These are phyloP conservation scores for Epicampocera succincta DNA, from an alignment of 2,888 invertebrate species.

Conservation along the genomic window DNA sequence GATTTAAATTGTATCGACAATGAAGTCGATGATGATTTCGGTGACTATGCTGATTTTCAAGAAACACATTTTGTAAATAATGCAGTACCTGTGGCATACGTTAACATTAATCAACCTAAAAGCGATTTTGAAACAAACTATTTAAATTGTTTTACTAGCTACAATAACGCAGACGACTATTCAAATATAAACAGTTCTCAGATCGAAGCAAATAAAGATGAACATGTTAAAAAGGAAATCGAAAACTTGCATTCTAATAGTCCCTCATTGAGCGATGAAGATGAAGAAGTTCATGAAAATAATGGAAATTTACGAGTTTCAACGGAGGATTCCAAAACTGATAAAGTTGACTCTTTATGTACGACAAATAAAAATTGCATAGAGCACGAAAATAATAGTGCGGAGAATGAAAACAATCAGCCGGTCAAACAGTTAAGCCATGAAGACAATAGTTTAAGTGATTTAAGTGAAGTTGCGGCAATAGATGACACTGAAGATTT, in stretches of 20 bases:
- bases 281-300: background rate
- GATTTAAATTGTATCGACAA: slow-evolving; percentile 71
- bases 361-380: background rate
- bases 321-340: slow-evolving; percentile 15
- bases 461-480: slow-evolving; percentile 8
- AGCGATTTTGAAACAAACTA: slow-evolving; percentile 22
- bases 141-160: slow-evolving; percentile 7
- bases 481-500: slow-evolving; percentile 73
- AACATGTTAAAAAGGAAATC: background rate
- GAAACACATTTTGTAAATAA: slow-evolving; percentile 54
- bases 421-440: background rate
- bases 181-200: background rate
- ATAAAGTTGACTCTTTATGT: background rate
- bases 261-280: background rate
- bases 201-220: background rate
- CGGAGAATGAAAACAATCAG: background rate
- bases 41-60: slow-evolving; percentile 73
- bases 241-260: background rate
- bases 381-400: background rate
- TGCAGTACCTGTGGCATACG: slow-evolving; percentile 46
- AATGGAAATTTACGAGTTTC: slow-evolving; percentile 6
- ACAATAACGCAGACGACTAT: slow-evolving; percentile 10
- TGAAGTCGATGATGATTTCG: slow-evolving; percentile 77
- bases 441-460: slow-evolving; percentile 10
- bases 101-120: slow-evolving; percentile 24